These are phyloP conservation scores for Melanotaenia maccullochi DNA, from an alignment of 2,797 vertebrate species.

Conservation along the genomic window DNA sequence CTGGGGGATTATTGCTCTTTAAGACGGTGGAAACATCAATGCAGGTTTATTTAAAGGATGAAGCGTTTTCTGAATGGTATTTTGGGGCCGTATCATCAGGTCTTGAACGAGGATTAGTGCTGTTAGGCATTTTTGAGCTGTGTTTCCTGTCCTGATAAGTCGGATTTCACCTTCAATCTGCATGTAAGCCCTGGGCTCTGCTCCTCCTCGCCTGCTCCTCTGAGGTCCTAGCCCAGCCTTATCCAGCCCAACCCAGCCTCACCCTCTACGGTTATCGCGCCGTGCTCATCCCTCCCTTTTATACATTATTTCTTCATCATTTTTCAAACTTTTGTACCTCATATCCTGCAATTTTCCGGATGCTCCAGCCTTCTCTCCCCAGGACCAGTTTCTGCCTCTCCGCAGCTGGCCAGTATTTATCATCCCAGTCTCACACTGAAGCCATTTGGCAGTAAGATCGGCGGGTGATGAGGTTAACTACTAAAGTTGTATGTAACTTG, in stretches of 20 bases:
- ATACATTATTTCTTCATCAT: constrained; percentile 41
- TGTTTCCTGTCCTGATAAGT: constrained; percentile 84
- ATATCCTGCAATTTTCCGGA: constrained; percentile 48
- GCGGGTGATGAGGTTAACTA: constrained; percentile 95
- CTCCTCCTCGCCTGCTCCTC: constrained; percentile 76
- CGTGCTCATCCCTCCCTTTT: constrained; percentile 34
- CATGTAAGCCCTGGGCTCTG: constrained; percentile 80
- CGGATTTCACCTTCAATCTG: constrained; percentile 83
- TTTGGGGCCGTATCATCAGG: constrained; percentile 81
- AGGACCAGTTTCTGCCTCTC: constrained; percentile 71
- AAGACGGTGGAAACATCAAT: constrained; percentile 82
- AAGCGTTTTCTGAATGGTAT: constrained; percentile 83
- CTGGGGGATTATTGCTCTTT: constrained; percentile 80
- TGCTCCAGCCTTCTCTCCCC: constrained; percentile 64
- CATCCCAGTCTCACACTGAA: constrained; percentile 86
- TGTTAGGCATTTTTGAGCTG: constrained; percentile 81
- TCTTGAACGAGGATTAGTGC: constrained; percentile 82
- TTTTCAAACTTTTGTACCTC: constrained; percentile 34
- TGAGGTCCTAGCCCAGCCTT: constrained; percentile 73
- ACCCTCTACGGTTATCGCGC: constrained; percentile 56
- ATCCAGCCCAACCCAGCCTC: constrained; percentile 64
- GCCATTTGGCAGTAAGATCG: constrained; percentile 90
- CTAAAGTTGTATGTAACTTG: constrained; percentile 93
- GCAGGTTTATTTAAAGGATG: constrained; percentile 84
- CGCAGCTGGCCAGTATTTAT: constrained; percentile 88